Base-by-base conservation (phyloP, 2,113 vertebrate species). In the Nestor notabilis region DNA sequence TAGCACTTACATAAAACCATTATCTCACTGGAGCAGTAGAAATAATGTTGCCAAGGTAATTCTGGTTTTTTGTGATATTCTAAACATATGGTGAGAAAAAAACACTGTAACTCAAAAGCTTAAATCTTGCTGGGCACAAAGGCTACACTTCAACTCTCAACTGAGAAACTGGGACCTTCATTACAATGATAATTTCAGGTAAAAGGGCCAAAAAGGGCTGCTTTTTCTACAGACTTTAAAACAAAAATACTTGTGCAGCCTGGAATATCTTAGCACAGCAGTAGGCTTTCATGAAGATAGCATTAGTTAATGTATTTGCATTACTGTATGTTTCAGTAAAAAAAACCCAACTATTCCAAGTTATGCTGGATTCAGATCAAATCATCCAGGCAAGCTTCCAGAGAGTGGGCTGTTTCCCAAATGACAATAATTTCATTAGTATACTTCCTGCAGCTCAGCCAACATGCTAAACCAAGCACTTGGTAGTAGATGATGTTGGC, bases 1-100 rank as follows among this genome's bases (percentile, higher is more conserved):
- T 25, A 68, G n/a, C 52, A 89, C 35, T 70, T 87, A 29, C 21
- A 65, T 82, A 96, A 92, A 95, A 49, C 65, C 71, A 95, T 66
- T 94, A 90, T 97, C 84, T 95, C 79, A 58, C 77, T 75, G 68
- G 90, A 96, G 64, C 91, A 94, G 89, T 92, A 82, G 64, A 87
- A 96, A 79, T 76, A 41, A 53, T 41, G 70, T 83, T 90, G 82
- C 87, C 83, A 94, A 96, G 44, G 86, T 93, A 76, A 95, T 83
- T 87, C 89, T 82, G 87, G 0, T 66, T 77, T 83, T 82, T 56
- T 85, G 60, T 89, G 91, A 95, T 92, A 84, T 82, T 89, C 66
- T 74, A 92, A 95, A 83, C 87, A 94, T 84, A 93, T 68, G 88
- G 77, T 74, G 63, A 95, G 65, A 46, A 52, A 79, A 69, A 72